These are phyloP conservation scores for Diadromus collaris DNA, from an alignment of 2,888 invertebrate species.

Conservation along the genomic window DNA sequence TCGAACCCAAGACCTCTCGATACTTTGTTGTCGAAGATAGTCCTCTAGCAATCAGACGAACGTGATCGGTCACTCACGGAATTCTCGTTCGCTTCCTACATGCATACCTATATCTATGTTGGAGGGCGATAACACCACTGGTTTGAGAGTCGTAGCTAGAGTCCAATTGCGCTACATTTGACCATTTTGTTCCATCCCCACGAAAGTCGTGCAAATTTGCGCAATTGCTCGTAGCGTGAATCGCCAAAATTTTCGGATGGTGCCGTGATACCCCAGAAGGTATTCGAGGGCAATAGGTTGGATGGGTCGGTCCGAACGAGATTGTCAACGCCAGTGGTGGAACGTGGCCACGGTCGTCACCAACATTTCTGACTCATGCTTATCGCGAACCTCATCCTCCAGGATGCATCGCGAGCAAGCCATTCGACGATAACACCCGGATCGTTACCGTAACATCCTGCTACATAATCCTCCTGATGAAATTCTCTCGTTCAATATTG, in stretches of 20 bases:
- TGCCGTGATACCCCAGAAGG: background rate
- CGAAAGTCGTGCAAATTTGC: slow-evolving; percentile 10
- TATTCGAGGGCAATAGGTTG: background rate
- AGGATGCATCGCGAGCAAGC: background rate
- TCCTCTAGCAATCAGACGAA: too few relatives aligned
- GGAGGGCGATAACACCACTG: slow-evolving; percentile 6
- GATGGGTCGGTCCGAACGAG: background rate
- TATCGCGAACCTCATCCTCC: background rate
- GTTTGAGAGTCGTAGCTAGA: slow-evolving; percentile 21
- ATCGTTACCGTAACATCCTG: slow-evolving; percentile 1
- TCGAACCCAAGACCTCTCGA: too few relatives aligned
- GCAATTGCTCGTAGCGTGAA: background rate
- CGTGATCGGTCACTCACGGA: too few relatives aligned
- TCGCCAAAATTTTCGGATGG: slow-evolving; percentile 6
- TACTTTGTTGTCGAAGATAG: too few relatives aligned
- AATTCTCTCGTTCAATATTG: slow-evolving; percentile 13
- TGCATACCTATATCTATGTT: background rate
- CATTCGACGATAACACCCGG: slow-evolving; percentile 4
- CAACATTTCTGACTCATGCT: slow-evolving; percentile 6
- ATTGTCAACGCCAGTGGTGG: background rate
- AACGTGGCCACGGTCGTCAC: background rate
- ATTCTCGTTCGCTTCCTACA: background rate
- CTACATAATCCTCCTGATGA: background rate
- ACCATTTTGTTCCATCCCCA: background rate
- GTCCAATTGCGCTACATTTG: background rate